These are phyloP conservation scores for Thermophis baileyi DNA, from an alignment of 2,113 vertebrate species.

Conservation along the genomic window DNA sequence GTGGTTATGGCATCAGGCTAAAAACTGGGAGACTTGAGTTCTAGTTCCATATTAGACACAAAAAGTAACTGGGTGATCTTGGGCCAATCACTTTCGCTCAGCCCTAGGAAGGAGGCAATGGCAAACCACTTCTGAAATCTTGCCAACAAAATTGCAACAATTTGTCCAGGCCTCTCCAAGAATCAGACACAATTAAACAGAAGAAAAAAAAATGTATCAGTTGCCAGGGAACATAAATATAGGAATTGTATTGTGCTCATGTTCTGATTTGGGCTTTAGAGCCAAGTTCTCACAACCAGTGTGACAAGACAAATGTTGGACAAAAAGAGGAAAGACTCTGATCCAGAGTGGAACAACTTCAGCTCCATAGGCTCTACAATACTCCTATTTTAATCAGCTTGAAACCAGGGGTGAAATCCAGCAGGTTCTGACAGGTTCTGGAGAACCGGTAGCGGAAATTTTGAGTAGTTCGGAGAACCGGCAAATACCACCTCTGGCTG, in stretches of 20 bases:
- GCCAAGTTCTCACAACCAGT: not conserved
- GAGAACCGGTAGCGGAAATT: no score
- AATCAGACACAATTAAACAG: not conserved
- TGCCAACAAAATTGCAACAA: not conserved
- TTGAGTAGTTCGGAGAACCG: no score
- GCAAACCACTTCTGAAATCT: not conserved
- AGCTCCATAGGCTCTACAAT: not conserved
- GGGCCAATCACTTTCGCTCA: not conserved
- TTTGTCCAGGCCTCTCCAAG: not conserved
- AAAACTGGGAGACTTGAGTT: not conserved
- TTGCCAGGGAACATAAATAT: not conserved
- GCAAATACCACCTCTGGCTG: no score
- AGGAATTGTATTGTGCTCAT: not conserved
- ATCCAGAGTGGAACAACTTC: not conserved
- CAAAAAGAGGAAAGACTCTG: not conserved
- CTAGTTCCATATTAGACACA: not conserved
- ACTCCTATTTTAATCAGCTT: not conserved
- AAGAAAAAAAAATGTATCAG: not conserved
- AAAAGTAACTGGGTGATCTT: not conserved
- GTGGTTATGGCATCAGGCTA: not conserved
- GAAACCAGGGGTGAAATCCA: no score
- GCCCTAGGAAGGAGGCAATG: not conserved
- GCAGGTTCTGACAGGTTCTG: no score
- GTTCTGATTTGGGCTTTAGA: not conserved
- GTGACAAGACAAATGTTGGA: not conserved